Conservation (phyloP, 2,113 vertebrate species). For the Scatophagus argus region DNA sequence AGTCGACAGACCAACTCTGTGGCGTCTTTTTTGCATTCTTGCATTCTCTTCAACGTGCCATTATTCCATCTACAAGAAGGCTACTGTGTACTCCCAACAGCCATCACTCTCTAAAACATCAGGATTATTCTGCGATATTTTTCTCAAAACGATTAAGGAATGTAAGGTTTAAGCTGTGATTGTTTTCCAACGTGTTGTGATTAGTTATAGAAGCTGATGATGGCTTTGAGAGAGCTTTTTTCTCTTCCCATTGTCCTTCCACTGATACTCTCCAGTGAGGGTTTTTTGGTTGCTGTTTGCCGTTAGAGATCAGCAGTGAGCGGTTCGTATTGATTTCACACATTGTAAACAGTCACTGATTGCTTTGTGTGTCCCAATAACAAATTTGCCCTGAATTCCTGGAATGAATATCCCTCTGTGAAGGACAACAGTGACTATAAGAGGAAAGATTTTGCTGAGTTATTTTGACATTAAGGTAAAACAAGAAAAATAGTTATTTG, state of each 20-base stretch:
- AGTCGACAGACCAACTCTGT: conserved; percentile 30
- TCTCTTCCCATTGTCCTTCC: conserved; percentile 20
- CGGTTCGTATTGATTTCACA: conserved; percentile 51
- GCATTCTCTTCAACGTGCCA: conserved; percentile 7
- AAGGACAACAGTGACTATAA: background rate
- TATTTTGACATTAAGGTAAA: background rate
- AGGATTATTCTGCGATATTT: background rate
- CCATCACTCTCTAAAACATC: background rate
- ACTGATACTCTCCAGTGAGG: background rate
- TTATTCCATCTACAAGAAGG: conserved; percentile 32
- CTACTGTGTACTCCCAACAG: conserved; percentile 19
- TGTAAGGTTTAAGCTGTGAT: background rate
- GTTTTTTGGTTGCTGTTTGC: conserved; percentile 33
- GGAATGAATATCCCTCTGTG: background rate
- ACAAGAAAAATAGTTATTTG: background rate
- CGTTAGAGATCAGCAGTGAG: conserved; percentile 53
- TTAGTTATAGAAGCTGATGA: conserved; percentile 6
- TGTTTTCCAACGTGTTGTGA: conserved; percentile 11
- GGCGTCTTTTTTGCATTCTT: conserved; percentile 25
- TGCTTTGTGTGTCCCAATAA: conserved; percentile 27
- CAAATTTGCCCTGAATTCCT: conserved; percentile 7
- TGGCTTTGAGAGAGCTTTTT: background rate
- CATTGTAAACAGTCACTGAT: conserved; percentile 34
- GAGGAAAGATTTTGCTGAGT: background rate
- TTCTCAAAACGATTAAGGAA: background rate